Evolutionary conservation across 2,113 vertebrate genomes (phyloP).

Genomic region (Oryzias javanicus): DNA sequence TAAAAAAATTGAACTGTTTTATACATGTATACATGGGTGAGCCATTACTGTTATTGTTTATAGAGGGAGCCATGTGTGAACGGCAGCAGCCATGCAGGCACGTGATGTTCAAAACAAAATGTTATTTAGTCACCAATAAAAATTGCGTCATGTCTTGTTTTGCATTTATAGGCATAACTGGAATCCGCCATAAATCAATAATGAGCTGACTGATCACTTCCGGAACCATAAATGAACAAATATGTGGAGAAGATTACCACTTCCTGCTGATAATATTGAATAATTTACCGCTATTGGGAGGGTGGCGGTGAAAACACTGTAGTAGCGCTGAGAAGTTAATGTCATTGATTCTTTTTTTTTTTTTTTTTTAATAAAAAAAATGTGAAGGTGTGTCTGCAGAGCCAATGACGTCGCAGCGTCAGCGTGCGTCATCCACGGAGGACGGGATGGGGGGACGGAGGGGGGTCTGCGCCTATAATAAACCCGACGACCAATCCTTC

Average conservation of each 20-base stretch:
- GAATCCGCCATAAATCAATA: not conserved
- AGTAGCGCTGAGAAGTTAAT: not conserved
- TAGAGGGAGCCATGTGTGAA: no score
- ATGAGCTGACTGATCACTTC: not conserved
- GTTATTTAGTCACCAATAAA: not conserved
- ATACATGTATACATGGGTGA: no score
- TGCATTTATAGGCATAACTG: not conserved
- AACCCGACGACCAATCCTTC: not conserved
- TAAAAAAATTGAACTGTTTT: no score
- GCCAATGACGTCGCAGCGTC: slow-evolving; percentile 39
- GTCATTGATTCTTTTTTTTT: not conserved
- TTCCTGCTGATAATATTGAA: not conserved
- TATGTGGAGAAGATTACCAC: not conserved
- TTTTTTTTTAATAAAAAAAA: not conserved
- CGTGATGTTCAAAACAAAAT: slow-evolving; percentile 15
- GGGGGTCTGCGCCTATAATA: slow-evolving; percentile 34
- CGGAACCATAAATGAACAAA: not conserved
- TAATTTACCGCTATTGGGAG: not conserved
- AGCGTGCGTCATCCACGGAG: slow-evolving; percentile 9
- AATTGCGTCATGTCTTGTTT: not conserved
- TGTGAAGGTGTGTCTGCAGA: slow-evolving; percentile 43
- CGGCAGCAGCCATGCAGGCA: not conserved
- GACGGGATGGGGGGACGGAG: slow-evolving; percentile 1
- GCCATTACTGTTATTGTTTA: no score
- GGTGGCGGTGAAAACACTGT: not conserved